Evolutionary conservation across 2,888 invertebrate species (phyloP), one percentile per base, ranked within the genome.

Genomic region (Chirona hameri): DNA sequence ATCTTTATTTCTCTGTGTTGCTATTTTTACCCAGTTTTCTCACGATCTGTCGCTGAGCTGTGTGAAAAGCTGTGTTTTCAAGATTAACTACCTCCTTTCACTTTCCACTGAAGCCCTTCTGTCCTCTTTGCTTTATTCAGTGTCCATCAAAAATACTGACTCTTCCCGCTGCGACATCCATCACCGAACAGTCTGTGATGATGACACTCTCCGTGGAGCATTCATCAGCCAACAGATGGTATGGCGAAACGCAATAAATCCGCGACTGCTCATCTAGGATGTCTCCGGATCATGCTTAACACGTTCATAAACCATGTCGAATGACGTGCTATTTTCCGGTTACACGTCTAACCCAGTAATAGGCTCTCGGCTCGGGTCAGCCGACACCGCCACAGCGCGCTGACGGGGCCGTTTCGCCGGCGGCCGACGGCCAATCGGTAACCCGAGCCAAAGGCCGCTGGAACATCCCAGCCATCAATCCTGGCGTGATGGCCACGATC

Each of bases 251-350:
- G 27, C 27, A n/a, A 65, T 65, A n/a, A 65, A 65, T 27, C n/a
- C 1, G 7, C n/a, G 65, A 12, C 24, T n/a, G 24, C n/a, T 27
- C 65, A 27, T 65, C 12, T 12, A n/a, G 10, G n/a, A 65, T 0
- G 65, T 65, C n/a, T n/a, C 65, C 1, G 7, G 4, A 24, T 60
- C 65, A 65, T n/a, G 5, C 27, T 27, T 0, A n/a, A 65, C 65
- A 65, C n/a, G 65, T 24, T n/a, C n/a, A 65, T 65, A 65, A 27
- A n/a, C 0, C n/a, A n/a, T 7, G 10, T 27, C n/a, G 24, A 65
- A 65, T 65, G 65, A 65, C 65, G 65, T 65, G 65, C n/a, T 7
- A 27, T 65, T 65, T 65, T 27, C 65, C 65, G 65, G 65, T n/a
- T 10, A 12, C 65, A 9, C n/a, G 27, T n/a, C n/a, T 65, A 12